phyloP scores from a whole-genome alignment of 2,797 vertebrate species.

The Erethizon dorsatum region DNA sequence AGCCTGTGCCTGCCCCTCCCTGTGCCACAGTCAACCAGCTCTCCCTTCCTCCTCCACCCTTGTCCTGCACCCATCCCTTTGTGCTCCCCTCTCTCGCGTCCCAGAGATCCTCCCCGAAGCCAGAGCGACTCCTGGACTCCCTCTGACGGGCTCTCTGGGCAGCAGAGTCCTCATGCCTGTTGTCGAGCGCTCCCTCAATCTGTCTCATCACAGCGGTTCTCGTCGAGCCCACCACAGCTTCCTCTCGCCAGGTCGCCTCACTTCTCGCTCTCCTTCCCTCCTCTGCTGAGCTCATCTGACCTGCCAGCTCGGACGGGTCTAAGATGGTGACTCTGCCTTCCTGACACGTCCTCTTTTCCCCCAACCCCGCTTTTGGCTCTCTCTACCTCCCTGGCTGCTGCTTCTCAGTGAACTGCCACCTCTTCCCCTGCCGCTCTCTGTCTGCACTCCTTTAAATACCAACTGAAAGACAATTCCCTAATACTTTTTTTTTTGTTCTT shows the following conservation, averaged over 20 bases:
- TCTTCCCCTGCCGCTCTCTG: not conserved
- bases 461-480: not conserved
- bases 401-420: not conserved
- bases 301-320: not conserved
- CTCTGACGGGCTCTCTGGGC: too few relatives aligned
- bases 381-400: not conserved
- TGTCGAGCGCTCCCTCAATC: not conserved
- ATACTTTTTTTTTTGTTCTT: not conserved
- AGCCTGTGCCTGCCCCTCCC: not conserved
- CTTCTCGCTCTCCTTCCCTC: not conserved
- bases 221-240: not conserved
- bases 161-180: not conserved
- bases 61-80: not conserved
- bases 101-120: not conserved
- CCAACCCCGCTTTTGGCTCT: rapidly evolving
- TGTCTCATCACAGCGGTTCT: not conserved
- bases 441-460: not conserved
- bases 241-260: not conserved
- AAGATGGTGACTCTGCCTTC: not conserved
- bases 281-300: not conserved
- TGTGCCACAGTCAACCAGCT: not conserved
- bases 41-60: not conserved
- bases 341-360: not conserved
- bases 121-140: too few relatives aligned
- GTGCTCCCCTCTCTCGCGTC: not conserved